Evolutionary conservation across 2,113 vertebrate species (phyloP), one percentile per base, ranked within the genome.

Genomic region (Pelodiscus sinensis): DNA sequence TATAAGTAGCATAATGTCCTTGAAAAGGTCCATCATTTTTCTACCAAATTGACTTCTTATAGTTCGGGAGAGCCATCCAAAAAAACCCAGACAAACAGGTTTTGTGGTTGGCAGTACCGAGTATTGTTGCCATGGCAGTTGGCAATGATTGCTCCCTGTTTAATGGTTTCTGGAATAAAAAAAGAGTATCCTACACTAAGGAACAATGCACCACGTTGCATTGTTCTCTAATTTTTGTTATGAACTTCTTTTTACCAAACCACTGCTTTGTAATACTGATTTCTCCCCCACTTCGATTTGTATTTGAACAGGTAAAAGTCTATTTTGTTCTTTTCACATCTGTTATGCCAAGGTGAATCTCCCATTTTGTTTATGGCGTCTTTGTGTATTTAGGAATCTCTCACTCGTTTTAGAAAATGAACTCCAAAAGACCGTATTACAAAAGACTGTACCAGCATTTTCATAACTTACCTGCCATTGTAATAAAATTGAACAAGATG

Each of bases 391-490:
- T 81, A 91, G 89, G 27, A 56, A 87, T 85, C 92, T 86, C 3
- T 85, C 3, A 60, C 88, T 85, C 91, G 57, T 81, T 93, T 93
- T 82, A 82, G 79, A 80, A 95, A 86, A 77, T 2, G 6, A 82
- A 56, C 52, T 92, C 81, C 82, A 80, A 92, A 81, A 55, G 24
- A 38, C 31, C 90, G 51, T 1, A 5, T 77, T 91, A 88, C n/a
- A n/a, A n/a, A n/a, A n/a, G n/a, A n/a, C 77, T 81, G 85, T 90
- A 73, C 84, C 82, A 94, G 94, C 91, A 50, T 15, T 84, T 25
- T 84, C 73, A 86, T 92, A 27, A 91, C 91, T 51, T 85, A 78
- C 81, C 81, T 87, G 90, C 29, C 81, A 78, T 90, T 87, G 90
- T 84, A 55, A 31, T 8, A 55, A 87, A 84, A 78, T 0, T 82